These are phyloP conservation scores for Nephotettix cincticeps DNA, from an alignment of 1,140 invertebrate species.

Conservation along the genomic window DNA sequence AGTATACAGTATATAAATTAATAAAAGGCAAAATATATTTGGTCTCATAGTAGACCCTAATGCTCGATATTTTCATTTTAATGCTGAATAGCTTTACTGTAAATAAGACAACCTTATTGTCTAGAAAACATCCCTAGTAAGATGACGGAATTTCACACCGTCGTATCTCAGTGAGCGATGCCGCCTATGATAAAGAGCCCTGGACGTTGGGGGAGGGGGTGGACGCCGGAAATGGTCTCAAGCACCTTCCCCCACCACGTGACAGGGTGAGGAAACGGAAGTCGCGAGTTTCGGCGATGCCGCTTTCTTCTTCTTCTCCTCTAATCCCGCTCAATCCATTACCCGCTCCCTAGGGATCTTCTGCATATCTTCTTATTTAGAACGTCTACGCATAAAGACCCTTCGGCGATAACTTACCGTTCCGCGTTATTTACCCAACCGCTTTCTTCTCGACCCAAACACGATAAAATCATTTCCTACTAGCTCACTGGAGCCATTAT, in stretches of 20 bases:
- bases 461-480: neutral
- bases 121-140: too few species aligned
- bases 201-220: neutral
- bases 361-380: conserved; percentile 29
- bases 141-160: too few species aligned
- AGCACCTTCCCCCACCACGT: neutral
- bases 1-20: too few species aligned
- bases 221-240: conserved; percentile 21
- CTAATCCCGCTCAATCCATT: conserved; percentile 28
- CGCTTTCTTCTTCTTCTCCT: neutral
- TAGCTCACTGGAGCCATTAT: too few species aligned
- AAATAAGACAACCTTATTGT: too few species aligned
- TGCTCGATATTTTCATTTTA: too few species aligned
- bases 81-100: too few species aligned
- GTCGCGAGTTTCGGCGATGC: conserved; percentile 25
- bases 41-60: too few species aligned
- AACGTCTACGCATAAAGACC: conserved; percentile 18
- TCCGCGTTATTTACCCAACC: neutral
- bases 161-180: too few species aligned
- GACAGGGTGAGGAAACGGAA: conserved; percentile 24
- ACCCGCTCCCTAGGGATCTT: neutral
- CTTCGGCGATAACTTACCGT: conserved; percentile 9
- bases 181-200: conserved; percentile 3
- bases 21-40: too few species aligned
- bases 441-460: conserved; percentile 5